Evolutionary conservation across 2,797 vertebrate genomes (phyloP).

Genomic region (Pelodytes ibericus): DNA sequence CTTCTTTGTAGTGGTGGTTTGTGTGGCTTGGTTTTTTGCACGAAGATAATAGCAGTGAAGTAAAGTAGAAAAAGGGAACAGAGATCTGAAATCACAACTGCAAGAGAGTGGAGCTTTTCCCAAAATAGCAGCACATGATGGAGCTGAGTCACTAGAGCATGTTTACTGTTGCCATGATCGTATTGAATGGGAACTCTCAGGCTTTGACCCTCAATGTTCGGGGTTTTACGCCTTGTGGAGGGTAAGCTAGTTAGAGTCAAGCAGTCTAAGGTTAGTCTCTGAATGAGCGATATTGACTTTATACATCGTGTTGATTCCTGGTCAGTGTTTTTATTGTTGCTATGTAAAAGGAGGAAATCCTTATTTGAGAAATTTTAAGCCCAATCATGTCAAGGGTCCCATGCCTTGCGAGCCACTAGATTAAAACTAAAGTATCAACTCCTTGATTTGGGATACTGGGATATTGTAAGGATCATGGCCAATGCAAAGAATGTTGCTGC

Average conservation of each 20-base stretch:
- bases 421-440: no score
- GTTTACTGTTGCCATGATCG: background rate
- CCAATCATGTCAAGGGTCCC: no score
- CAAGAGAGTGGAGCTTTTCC: background rate
- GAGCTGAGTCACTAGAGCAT: constrained; percentile 24
- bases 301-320: no score
- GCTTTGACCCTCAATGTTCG: background rate
- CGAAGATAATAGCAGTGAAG: constrained; percentile 5
- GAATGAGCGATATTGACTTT: no score
- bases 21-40: constrained; percentile 33
- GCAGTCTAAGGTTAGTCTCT: background rate
- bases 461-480: no score
- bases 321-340: no score
- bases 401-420: no score
- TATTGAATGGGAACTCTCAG: background rate
- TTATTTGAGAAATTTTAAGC: no score
- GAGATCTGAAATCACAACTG: constrained; percentile 22
- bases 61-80: constrained; percentile 4
- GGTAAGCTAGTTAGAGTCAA: background rate
- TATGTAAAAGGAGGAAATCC: no score
- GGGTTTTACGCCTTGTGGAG: background rate
- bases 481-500: no score
- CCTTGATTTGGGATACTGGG: no score
- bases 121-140: constrained; percentile 8
- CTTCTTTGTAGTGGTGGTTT: constrained; percentile 9